Evolutionary conservation across 1,140 invertebrate genomes (phyloP), one percentile per base, ranked within the genome.

Genomic region (Myzus persicae): DNA sequence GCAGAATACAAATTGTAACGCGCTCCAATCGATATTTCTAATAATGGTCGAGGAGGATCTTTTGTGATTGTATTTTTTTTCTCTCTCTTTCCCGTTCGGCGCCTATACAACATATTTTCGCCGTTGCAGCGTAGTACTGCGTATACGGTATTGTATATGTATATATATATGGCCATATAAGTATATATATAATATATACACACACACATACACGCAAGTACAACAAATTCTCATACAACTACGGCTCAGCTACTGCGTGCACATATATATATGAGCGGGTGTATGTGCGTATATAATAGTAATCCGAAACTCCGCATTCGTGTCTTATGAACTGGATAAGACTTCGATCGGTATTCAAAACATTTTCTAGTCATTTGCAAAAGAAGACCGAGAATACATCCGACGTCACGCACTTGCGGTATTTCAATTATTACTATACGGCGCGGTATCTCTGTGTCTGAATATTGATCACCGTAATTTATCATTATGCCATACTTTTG

Each of bases 1-100:
- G 42, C 26, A 87, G 84, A 87, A 87, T 87, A 87, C 42, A 87
- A 88, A 88, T 84, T 40, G 82, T 88, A 88, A 88, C 44, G 44
- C 31, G 26, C 82, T 2, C 84, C 31, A 44, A 88, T 88, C 85
- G 85, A 88, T 46, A 46, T 88, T 88, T 88, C 85, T 88, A 46
- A 88, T 88, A 88, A 88, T n/a, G 44, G 40, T 44, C 85, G 42
- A 40, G 82, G 42, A 38, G 81, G 38, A 88, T 44, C 42, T 87
- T 85, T 87, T n/a, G 85, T 42, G 42, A 88, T 88, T 44, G 42
- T 87, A 46, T 87, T 87, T 44, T 84, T 82, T 84, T 82, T 51
- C 3, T 22, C 20, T 6, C 48, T 24, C 48, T 85, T 31, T 46
- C n/a, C 59, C 59, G 31, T 31, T 4, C 1, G 48, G 24, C 0